Percentiles rank a stretch among this genome's conserved stretches.
phyloP scores from a whole-genome alignment of 2,113 vertebrate species.

The Lepus americanus region DNA sequence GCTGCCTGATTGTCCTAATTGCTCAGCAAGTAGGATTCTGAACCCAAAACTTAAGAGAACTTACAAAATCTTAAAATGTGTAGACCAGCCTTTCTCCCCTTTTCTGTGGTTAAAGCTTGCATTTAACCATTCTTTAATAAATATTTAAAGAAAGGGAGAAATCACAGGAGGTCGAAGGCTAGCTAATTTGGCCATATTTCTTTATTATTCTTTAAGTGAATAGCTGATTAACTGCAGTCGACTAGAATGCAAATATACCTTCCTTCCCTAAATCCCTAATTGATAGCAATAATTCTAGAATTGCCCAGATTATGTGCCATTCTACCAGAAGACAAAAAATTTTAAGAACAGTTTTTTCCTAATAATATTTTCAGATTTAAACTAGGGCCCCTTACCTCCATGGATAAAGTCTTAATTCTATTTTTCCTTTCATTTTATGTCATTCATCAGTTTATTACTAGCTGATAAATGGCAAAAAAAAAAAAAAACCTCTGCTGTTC shows the following conservation, averaged over 20 bases:
- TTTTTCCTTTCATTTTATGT: conserved; percentile 55
- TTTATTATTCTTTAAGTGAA: conserved; percentile 46
- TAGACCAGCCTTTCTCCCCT: neutral
- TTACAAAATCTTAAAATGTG: conserved; percentile 1
- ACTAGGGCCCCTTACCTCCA: neutral
- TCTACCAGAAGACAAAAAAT: conserved; percentile 15
- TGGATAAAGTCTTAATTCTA: conserved; percentile 34
- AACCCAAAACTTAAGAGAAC: conserved; percentile 46
- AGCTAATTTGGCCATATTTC: neutral
- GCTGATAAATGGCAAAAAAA: neutral
- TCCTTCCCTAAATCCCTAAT: conserved; percentile 9
- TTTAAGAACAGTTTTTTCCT: neutral
- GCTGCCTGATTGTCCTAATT: neutral
- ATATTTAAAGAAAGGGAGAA: conserved; percentile 51
- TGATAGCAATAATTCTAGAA: conserved; percentile 15
- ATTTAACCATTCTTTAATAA: conserved; percentile 33
- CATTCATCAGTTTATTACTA: conserved; percentile 53
- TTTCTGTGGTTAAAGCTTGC: neutral
- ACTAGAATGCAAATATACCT: neutral
- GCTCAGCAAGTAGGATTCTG: conserved; percentile 12
- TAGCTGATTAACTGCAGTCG: neutral
- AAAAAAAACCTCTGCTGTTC: too few relatives aligned
- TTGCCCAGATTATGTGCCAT: neutral
- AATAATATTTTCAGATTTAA: conserved; percentile 42
- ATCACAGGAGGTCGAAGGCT: conserved; percentile 33